These are phyloP conservation scores for Pseudoatta argentina DNA, from an alignment of 1,140 invertebrate genomes.

Conservation along the genomic window DNA sequence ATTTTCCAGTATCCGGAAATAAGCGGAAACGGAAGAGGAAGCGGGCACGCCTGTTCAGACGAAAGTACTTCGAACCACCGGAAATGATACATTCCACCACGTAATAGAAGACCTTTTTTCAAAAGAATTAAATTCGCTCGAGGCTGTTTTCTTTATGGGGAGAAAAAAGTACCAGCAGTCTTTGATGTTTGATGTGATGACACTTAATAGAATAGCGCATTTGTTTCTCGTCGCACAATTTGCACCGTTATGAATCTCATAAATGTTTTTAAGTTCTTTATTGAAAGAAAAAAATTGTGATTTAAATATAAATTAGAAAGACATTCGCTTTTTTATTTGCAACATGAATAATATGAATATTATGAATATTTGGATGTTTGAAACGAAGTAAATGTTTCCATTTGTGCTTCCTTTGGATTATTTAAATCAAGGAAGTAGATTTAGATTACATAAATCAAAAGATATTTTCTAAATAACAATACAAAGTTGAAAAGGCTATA, in stretches of 20 bases:
- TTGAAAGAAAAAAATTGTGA: background rate
- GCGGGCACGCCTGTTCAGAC: slow-evolving; percentile 73
- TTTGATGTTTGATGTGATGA: background rate
- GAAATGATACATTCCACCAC: slow-evolving; percentile 34
- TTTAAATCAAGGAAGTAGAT: no score
- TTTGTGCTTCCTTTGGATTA: background rate
- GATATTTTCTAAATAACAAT: no score
- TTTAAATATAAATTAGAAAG: background rate
- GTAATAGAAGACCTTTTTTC: slow-evolving; percentile 35
- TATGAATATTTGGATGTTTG: background rate
- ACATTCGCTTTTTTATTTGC: background rate
- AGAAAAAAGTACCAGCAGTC: background rate
- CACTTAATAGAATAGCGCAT: background rate
- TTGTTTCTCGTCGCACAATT: background rate
- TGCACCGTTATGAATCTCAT: background rate
- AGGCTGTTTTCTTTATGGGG: background rate
- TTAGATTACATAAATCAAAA: no score
- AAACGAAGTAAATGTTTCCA: background rate
- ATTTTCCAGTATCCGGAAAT: slow-evolving; percentile 79
- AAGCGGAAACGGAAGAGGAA: slow-evolving; percentile 80
- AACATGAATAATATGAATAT: background rate
- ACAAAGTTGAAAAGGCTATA: no score
- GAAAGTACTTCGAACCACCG: slow-evolving; percentile 12
- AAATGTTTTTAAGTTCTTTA: background rate
- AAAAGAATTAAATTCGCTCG: slow-evolving; percentile 45